These are phyloP conservation scores for Otus scops DNA, from an alignment of 2,797 vertebrate genomes.

Conservation along the genomic window DNA sequence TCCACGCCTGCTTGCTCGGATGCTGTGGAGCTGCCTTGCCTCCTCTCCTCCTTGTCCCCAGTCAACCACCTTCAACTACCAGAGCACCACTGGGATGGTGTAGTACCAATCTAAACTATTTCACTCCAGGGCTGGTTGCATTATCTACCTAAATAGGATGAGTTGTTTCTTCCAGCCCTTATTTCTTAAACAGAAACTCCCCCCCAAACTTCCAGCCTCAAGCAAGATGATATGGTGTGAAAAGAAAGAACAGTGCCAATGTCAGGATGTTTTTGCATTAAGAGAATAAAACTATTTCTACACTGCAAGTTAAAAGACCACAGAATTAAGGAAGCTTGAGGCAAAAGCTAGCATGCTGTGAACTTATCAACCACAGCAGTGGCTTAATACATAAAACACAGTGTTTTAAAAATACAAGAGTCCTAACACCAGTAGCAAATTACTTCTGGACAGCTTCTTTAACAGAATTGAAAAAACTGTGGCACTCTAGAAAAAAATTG, in stretches of 20 bases:
- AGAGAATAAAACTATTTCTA: neutral
- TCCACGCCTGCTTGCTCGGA: accelerated
- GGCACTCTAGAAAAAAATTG: neutral
- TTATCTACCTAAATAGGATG: neutral
- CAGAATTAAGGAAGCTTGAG: neutral
- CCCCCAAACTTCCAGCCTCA: neutral
- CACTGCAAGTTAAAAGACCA: neutral
- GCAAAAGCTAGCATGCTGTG: neutral
- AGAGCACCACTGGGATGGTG: neutral
- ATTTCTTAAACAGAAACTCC: neutral
- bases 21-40: accelerated
- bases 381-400: neutral
- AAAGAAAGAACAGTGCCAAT: neutral
- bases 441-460: neutral
- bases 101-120: too few species aligned
- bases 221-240: neutral
- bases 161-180: neutral
- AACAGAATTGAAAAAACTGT: neutral
- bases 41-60: neutral
- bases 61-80: neutral
- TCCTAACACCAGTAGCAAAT: neutral
- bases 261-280: neutral
- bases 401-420: neutral
- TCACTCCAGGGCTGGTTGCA: accelerated
- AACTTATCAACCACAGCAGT: neutral